phyloP scores from a whole-genome alignment of 2,888 invertebrate genomes.

The Xanthia togata region DNA sequence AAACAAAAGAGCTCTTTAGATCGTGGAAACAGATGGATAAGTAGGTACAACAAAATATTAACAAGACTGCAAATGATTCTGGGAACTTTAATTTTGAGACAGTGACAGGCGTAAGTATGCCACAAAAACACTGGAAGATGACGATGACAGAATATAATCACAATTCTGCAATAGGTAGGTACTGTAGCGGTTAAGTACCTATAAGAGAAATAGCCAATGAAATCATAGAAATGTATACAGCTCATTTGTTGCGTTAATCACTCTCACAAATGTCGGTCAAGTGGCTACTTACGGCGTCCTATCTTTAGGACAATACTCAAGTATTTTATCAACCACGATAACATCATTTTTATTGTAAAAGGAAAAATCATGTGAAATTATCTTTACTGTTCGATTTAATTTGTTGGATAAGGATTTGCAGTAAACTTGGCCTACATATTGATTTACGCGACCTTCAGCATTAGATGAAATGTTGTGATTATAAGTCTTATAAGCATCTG shows the following conservation, averaged over 20 bases:
- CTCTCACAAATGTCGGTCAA: conserved; percentile 72
- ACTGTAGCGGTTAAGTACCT: conserved; percentile 7
- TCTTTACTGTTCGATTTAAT: conserved; percentile 27
- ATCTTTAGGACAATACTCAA: conserved; percentile 55
- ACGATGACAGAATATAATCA: conserved; percentile 2
- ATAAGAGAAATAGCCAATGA: conserved; percentile 27
- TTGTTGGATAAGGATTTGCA: conserved; percentile 38
- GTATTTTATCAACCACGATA: conserved; percentile 49
- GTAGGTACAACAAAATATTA: background rate
- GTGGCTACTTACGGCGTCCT: conserved; percentile 66
- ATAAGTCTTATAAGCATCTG: conserved; percentile 1
- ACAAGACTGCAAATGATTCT: background rate
- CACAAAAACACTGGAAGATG: background rate
- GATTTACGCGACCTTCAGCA: conserved; percentile 34
- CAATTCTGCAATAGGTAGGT: conserved; percentile 1
- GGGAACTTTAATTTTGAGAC: background rate
- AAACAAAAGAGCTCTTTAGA: background rate
- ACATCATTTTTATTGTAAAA: conserved; percentile 44
- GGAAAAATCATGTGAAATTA: conserved; percentile 39
- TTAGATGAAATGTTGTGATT: conserved; percentile 28
- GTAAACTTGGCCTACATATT: conserved; percentile 44
- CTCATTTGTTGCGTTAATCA: conserved; percentile 42
- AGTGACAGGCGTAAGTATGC: no score
- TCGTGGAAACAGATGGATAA: background rate
- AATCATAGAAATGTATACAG: conserved; percentile 20